phyloP scores from a whole-genome alignment of 2,797 vertebrate species.

The Rhincodon typus region DNA sequence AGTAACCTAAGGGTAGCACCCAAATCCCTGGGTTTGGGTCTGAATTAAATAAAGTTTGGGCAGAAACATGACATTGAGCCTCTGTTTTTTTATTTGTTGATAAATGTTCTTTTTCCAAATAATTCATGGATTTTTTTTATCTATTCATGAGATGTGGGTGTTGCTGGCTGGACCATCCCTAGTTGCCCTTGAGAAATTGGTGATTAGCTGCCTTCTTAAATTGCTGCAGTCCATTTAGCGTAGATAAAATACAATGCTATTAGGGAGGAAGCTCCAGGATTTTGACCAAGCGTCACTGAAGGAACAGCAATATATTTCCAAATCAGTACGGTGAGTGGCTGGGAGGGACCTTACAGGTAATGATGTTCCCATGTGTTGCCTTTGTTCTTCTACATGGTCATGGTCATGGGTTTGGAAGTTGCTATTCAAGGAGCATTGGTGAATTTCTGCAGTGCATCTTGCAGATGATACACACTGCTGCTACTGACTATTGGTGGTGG shows the following conservation, averaged over 20 bases:
- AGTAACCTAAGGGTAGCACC: too few relatives aligned
- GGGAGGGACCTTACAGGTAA: background rate
- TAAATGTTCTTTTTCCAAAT: too few relatives aligned
- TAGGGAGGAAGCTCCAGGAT: background rate
- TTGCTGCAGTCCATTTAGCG: background rate
- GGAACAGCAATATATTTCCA: background rate
- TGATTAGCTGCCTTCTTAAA: background rate
- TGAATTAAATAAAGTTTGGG: too few relatives aligned
- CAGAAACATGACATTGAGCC: too few relatives aligned
- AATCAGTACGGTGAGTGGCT: background rate
- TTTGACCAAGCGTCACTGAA: background rate
- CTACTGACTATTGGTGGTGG: too few relatives aligned
- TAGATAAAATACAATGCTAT: background rate
- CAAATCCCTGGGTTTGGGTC: too few relatives aligned
- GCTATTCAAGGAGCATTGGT: too few relatives aligned
- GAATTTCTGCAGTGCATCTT: too few relatives aligned
- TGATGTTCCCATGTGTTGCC: background rate
- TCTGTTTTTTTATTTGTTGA: too few relatives aligned
- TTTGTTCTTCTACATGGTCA: too few relatives aligned
- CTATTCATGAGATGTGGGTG: background rate
- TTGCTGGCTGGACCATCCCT: background rate
- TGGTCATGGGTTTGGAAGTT: too few relatives aligned
- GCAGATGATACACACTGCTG: too few relatives aligned
- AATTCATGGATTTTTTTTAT: background rate
- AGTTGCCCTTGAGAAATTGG: background rate